Evolutionary conservation across 2,888 invertebrate genomes (phyloP).

Genomic region (Campopleginae sp.): DNA sequence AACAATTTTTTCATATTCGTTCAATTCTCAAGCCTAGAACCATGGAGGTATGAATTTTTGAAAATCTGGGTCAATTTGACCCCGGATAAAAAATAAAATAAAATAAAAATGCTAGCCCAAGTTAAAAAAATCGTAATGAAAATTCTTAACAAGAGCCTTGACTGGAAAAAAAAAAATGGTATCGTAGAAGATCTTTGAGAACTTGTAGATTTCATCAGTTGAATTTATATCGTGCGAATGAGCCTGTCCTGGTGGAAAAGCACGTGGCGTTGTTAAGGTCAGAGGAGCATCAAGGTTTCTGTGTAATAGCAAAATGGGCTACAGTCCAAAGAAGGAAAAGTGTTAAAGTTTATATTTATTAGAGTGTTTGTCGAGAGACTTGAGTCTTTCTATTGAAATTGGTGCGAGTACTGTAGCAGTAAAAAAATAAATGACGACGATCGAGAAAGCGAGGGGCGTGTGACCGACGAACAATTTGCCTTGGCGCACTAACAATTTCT

Average conservation of each 20-base stretch:
- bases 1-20: no score
- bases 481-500: not conserved
- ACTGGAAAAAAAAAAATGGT: not conserved
- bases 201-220: not conserved
- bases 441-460: slow-evolving; percentile 11
- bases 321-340: not conserved
- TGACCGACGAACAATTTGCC: not conserved
- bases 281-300: not conserved
- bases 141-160: no score
- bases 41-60: no score
- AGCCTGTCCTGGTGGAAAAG: no score
- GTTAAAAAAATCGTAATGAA: no score
- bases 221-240: not conserved
- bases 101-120: no score
- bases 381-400: not conserved
- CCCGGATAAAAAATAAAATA: no score
- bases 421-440: not conserved
- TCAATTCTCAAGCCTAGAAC: no score
- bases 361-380: not conserved
- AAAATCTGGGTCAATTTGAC: no score
- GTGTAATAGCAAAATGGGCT: not conserved
- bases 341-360: slow-evolving; percentile 4
- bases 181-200: not conserved
- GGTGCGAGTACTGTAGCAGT: not conserved
- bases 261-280: slow-evolving; percentile 17